Percentiles rank a stretch among this genome's conserved stretches.
These are phyloP conservation scores for Colletes gigas DNA, from an alignment of 1,140 invertebrate species.

Conservation along the genomic window DNA sequence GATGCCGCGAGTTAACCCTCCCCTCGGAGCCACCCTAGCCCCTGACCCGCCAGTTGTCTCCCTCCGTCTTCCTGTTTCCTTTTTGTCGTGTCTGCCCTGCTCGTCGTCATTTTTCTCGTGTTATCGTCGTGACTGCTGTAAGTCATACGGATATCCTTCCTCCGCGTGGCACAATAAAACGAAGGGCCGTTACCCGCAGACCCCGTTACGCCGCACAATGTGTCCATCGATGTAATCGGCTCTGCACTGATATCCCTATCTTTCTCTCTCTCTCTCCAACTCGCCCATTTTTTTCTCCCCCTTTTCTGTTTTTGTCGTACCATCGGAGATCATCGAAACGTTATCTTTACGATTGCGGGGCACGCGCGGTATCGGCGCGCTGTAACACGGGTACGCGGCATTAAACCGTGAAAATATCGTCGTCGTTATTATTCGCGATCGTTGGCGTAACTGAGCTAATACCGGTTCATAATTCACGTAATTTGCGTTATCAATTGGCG, in stretches of 20 bases:
- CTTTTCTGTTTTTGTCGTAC: neutral
- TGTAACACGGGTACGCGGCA: neutral
- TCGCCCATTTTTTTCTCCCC: neutral
- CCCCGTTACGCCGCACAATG: conserved; percentile 3
- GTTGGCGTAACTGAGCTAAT: conserved; percentile 18
- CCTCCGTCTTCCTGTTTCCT: neutral
- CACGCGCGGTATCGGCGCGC: neutral
- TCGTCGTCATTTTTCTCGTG: conserved; percentile 49
- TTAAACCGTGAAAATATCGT: conserved; percentile 19
- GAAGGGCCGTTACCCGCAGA: conserved; percentile 30
- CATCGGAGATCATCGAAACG: neutral
- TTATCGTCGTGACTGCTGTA: conserved; percentile 26
- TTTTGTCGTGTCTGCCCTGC: neutral
- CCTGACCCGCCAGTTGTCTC: neutral
- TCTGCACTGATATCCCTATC: neutral
- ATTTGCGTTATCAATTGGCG: conserved; percentile 48
- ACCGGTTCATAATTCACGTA: conserved; percentile 35
- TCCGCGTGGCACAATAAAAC: conserved; percentile 37
- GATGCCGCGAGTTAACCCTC: conserved; percentile 53
- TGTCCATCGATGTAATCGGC: conserved; percentile 22
- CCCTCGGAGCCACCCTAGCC: neutral
- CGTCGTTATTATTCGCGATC: conserved; percentile 41
- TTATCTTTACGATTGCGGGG: conserved; percentile 12
- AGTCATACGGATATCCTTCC: conserved; percentile 28
- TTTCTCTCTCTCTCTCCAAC: neutral